Conservation (phyloP, 2,888 invertebrate species). For the Euzophera pinguis region DNA sequence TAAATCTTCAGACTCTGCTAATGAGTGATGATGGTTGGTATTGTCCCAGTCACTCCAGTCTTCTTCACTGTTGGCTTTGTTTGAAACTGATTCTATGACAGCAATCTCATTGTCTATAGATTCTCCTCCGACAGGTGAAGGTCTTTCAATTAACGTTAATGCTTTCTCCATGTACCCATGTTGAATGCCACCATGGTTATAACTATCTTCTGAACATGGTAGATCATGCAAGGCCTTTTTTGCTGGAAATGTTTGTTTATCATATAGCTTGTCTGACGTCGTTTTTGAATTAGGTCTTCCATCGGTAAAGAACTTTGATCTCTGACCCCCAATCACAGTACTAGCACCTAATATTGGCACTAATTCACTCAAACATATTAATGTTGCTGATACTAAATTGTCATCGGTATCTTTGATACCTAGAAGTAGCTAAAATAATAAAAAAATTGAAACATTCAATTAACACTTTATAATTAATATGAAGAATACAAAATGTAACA, state of each 20-base stretch:
- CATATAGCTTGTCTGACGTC: constrained; percentile 25
- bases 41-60: constrained; percentile 93
- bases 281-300: constrained; percentile 85
- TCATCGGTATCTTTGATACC: constrained; percentile 94
- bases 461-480: background rate
- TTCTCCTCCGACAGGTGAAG: constrained; percentile 92
- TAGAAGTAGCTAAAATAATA: constrained; percentile 82
- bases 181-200: constrained; percentile 37
- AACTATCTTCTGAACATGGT: constrained; percentile 54
- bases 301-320: constrained; percentile 90
- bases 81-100: constrained; percentile 54
- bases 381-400: constrained; percentile 88
- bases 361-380: constrained; percentile 89
- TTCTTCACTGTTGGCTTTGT: constrained; percentile 81
- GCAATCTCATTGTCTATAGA: constrained; percentile 72
- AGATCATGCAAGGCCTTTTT: constrained; percentile 52
- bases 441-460: background rate
- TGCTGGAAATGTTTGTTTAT: constrained; percentile 31
- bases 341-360: constrained; percentile 91
- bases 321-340: constrained; percentile 91
- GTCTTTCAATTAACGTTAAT: constrained; percentile 83
- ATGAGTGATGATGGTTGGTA: constrained; percentile 42
- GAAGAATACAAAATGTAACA: background rate
- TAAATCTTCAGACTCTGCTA: constrained; percentile 24
- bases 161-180: constrained; percentile 48